Evolutionary conservation across 2,888 invertebrate genomes (phyloP).

Genomic region (Tetheella fluctuosa): DNA sequence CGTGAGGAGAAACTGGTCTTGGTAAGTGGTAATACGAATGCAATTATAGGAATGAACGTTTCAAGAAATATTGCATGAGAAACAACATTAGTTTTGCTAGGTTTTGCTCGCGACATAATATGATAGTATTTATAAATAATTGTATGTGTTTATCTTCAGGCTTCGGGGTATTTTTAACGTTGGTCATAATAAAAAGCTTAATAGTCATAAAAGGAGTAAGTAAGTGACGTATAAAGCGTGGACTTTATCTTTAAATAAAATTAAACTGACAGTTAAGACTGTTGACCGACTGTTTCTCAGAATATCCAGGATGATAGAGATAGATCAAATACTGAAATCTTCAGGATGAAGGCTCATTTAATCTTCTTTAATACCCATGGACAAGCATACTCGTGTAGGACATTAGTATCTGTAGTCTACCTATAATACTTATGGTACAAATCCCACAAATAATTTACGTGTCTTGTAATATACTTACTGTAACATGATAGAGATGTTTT

Average conservation of each 20-base stretch:
- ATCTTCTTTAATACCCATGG: neutral
- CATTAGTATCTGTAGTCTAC: neutral
- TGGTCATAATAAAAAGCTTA: slow-evolving; percentile 1
- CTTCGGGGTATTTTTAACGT: neutral
- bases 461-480: neutral
- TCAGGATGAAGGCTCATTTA: too few relatives aligned
- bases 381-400: neutral
- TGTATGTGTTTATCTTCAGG: slow-evolving; percentile 6
- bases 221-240: too few relatives aligned
- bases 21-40: slow-evolving; percentile 16
- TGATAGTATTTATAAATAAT: slow-evolving; percentile 1
- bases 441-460: neutral
- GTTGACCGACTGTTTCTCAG: neutral
- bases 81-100: slow-evolving; percentile 5
- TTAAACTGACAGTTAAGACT: neutral
- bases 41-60: slow-evolving; percentile 33
- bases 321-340: neutral
- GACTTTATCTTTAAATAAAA: too few relatives aligned
- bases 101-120: neutral
- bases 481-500: neutral
- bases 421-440: neutral
- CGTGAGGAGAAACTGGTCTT: slow-evolving; percentile 18
- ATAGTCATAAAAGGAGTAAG: neutral
- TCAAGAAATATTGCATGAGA: slow-evolving; percentile 10
- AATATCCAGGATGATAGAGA: neutral